Percentiles rank a stretch among this genome's conserved stretches.
These are phyloP conservation scores for Cantharis lateralis DNA, from an alignment of 2,888 invertebrate species.

Conservation along the genomic window DNA sequence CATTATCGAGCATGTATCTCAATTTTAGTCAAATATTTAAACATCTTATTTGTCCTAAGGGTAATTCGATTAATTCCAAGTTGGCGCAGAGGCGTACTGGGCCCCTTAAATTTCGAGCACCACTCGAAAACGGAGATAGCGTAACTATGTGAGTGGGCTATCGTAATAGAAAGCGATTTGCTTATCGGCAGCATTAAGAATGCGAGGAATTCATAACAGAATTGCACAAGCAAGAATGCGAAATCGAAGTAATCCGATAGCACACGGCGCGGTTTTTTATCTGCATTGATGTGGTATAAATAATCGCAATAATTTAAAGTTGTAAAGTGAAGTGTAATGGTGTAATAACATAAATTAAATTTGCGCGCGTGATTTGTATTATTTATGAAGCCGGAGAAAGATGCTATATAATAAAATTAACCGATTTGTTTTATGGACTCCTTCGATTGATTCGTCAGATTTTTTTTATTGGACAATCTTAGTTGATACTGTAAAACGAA, in stretches of 20 bases:
- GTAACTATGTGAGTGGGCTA: neutral
- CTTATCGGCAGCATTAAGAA: neutral
- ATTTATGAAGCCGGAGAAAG: conserved; percentile 19
- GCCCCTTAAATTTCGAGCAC: neutral
- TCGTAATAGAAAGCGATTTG: neutral
- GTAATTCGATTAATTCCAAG: neutral
- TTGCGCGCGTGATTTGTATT: neutral
- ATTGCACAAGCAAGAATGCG: neutral
- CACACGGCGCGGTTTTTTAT: neutral
- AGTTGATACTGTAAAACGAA: conserved; percentile 13
- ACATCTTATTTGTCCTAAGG: neutral
- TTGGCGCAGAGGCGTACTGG: neutral
- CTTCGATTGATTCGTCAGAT: conserved; percentile 25
- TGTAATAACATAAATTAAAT: neutral
- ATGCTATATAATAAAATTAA: conserved; percentile 12
- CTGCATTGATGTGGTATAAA: neutral
- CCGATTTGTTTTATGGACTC: conserved; percentile 19
- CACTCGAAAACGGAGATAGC: neutral
- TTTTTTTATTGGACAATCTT: conserved; percentile 9
- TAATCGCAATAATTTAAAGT: neutral
- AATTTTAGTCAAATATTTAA: neutral
- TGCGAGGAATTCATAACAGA: too few species aligned
- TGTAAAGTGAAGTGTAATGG: neutral
- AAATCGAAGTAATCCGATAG: neutral
- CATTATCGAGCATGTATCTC: neutral